A percentile compares a stretch with the other conserved stretches of the same genome.
Conservation (phyloP, 2,113 vertebrate species). For the mouse (Mus musculus) region DNA sequence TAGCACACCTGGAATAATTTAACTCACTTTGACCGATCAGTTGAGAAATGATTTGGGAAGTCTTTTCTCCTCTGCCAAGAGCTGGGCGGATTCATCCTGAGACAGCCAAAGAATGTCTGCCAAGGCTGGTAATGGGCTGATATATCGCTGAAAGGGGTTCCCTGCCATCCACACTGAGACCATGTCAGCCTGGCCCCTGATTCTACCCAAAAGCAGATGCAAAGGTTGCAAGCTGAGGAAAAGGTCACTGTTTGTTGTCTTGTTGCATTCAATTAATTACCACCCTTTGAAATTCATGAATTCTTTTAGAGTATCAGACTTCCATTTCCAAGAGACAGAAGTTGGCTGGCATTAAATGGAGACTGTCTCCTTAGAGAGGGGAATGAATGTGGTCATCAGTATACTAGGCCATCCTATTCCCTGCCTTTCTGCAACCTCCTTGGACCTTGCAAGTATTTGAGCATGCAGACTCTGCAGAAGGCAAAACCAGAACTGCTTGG, state of each 20-base stretch:
- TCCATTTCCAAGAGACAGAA: not conserved
- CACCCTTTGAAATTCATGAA: constrained; percentile 22
- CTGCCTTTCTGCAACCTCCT: not conserved
- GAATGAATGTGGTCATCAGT: accelerated
- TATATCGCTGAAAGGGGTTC: not conserved
- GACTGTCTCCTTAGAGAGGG: not conserved
- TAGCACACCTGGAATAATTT: constrained; percentile 78
- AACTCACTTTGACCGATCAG: constrained; percentile 45
- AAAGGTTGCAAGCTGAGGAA: not conserved
- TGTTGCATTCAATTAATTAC: not conserved
- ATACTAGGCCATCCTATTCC: not conserved
- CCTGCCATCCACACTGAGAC: not conserved
- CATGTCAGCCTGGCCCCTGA: not conserved
- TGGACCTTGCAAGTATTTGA: not conserved
- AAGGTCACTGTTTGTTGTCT: not conserved
- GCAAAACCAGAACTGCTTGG: not conserved
- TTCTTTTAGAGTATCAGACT: constrained; percentile 28
- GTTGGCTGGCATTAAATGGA: not conserved
- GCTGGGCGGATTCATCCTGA: not conserved
- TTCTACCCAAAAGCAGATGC: not conserved
- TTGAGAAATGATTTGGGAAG: constrained; percentile 70
- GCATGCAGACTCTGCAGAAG: not conserved
- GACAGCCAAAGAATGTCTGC: not conserved
- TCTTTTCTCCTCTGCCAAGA: constrained; percentile 15
- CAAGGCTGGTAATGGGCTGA: not conserved